Evolutionary conservation across 2,888 invertebrate species (phyloP), one percentile per base, ranked within the genome.

Genomic region (Eilema sororculum): DNA sequence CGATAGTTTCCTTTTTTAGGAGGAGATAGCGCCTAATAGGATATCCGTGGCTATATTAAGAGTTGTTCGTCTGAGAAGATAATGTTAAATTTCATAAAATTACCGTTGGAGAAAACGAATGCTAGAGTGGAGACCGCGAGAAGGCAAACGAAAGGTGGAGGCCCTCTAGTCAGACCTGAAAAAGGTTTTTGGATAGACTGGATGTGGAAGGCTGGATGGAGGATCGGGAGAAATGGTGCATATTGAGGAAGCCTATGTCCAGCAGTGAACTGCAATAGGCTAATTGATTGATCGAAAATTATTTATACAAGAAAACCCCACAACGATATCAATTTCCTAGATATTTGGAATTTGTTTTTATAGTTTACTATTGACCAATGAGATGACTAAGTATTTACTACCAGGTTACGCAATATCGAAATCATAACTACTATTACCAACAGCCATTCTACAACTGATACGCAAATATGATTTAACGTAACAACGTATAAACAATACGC

Each of bases 391-490:
- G 20, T 64, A 65, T 57, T 56, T 30, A 65, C 22, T 33, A 60
- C 41, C 46, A 12, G 9, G 69, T 71, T 74, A 80, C 30, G 24
- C 65, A 69, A 68, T 52, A 58, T 57, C 59, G n/a, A 71, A 70
- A 69, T 67, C 67, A 71, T 72, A 67, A 2, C 10, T 59, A 66
- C 65, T 67, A 68, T 65, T 57, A 62, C 16, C 20, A 61, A 61
- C 16, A 61, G 58, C 33, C 63, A 46, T 46, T 59, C 9, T 73
- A 66, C 68, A 65, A 73, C 64, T 67, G 28, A 46, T 64, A 63
- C 41, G 67, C 30, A 71, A 70, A 65, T 68, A 72, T 72, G 73
- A 78, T 77, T 60, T 75, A 73, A 73, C 68, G 24, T 74, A 5
- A 24, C 33, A 33, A 20, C 10, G 56, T 56, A 65, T 57, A 65